A percentile compares a stretch with the other conserved stretches of the same genome.
These are phyloP conservation scores for Lasioglossum baleicum DNA, from an alignment of 1,140 invertebrate genomes.

Conservation along the genomic window DNA sequence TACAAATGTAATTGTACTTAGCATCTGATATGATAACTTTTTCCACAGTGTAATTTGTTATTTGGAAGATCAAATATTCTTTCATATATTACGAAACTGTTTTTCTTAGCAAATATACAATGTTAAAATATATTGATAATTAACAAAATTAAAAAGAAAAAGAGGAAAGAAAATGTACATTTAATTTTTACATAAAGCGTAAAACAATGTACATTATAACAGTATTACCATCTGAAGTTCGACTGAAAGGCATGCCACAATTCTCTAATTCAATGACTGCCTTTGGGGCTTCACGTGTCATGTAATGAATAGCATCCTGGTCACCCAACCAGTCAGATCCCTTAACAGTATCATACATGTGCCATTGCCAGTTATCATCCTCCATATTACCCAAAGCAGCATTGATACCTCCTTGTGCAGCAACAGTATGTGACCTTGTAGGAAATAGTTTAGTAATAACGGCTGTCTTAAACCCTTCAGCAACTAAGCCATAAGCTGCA, in stretches of 20 bases:
- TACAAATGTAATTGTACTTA: too few species aligned
- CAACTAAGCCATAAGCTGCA: conserved; percentile 96
- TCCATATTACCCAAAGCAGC: conserved; percentile 91
- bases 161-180: conserved; percentile 17
- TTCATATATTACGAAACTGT: too few species aligned
- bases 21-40: too few species aligned
- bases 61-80: too few species aligned
- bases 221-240: conserved; percentile 88
- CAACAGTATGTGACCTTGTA: conserved; percentile 97
- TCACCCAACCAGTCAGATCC: conserved; percentile 99
- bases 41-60: too few species aligned
- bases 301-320: conserved; percentile 99
- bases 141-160: not conserved
- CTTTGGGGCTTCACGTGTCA: conserved; percentile 97
- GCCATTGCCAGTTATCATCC: conserved; percentile 97
- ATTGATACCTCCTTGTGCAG: conserved; percentile 99
- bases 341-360: conserved; percentile 99
- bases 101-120: too few species aligned
- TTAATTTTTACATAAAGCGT: not conserved
- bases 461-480: conserved; percentile 97
- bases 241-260: conserved; percentile 98
- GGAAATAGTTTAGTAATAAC: conserved; percentile 99
- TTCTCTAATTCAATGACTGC: conserved; percentile 99
- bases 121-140: too few species aligned
- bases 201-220: too few species aligned